Percentiles rank a stretch among this genome's conserved stretches.
These are phyloP conservation scores for Danionella dracula DNA, from an alignment of 2,797 vertebrate genomes.

Conservation along the genomic window DNA sequence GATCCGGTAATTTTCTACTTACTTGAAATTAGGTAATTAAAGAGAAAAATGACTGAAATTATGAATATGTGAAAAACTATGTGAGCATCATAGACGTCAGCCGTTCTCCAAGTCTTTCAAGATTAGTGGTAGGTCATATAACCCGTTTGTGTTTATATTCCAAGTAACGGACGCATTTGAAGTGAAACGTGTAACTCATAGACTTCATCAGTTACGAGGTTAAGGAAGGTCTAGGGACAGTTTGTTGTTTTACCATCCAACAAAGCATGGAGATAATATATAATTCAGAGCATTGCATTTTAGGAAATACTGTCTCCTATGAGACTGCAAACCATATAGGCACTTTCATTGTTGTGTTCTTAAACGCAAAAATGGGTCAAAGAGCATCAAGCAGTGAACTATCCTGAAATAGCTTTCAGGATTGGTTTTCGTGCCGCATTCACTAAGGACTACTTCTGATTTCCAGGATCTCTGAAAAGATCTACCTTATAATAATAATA, in stretches of 20 bases:
- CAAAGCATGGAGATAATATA: too few species aligned
- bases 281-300: neutral
- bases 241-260: neutral
- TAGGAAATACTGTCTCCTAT: neutral
- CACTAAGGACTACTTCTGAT: neutral
- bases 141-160: neutral
- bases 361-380: slow-evolving; percentile 22
- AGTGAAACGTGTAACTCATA: neutral
- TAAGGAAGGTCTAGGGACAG: neutral
- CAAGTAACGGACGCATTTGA: neutral
- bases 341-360: neutral
- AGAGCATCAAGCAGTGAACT: slow-evolving; percentile 20
- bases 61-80: neutral
- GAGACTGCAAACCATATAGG: neutral
- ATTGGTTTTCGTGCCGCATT: slow-evolving; percentile 7
- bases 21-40: too few species aligned
- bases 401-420: slow-evolving; percentile 24
- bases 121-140: neutral
- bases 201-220: neutral
- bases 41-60: too few species aligned
- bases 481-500: too few species aligned
- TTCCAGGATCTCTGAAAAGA: neutral
- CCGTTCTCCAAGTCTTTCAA: neutral
- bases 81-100: neutral
- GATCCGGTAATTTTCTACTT: too few species aligned